Evolutionary conservation across 2,888 invertebrate species (phyloP).

Genomic region (Folsomia manolachei): DNA sequence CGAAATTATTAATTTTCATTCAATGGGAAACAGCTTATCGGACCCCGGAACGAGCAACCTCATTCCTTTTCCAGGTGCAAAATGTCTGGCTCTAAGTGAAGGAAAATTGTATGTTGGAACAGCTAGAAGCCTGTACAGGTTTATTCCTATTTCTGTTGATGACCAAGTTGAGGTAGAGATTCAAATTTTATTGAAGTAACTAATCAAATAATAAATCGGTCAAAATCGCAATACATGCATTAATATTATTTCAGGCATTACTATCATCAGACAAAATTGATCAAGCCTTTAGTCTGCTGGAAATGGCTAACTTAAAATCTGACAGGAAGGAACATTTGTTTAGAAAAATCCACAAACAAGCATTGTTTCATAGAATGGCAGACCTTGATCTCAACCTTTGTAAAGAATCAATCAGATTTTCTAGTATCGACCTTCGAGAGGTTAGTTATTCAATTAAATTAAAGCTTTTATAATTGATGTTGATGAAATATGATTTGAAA

Average conservation of each 20-base stretch:
- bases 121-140: conserved; percentile 55
- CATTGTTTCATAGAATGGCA: conserved; percentile 58
- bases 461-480: no score
- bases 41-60: conserved; percentile 46
- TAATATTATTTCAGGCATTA: conserved; percentile 37
- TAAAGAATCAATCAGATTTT: conserved; percentile 3
- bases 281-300: conserved; percentile 58
- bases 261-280: conserved; percentile 54
- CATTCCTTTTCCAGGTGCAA: conserved; percentile 57
- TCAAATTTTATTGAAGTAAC: neutral
- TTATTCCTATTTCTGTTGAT: conserved; percentile 58
- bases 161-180: conserved; percentile 56
- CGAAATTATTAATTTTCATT: neutral
- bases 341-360: conserved; percentile 54
- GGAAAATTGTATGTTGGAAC: conserved; percentile 58
- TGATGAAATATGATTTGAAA: no score
- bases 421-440: conserved; percentile 11
- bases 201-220: neutral
- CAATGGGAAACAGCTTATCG: conserved; percentile 27
- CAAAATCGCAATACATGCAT: no score
- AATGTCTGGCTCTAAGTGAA: conserved; percentile 57
- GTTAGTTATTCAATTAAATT: conserved; percentile 15
- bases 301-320: conserved; percentile 52
- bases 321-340: conserved; percentile 36
- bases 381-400: conserved; percentile 56